Conservation (phyloP, 2,797 vertebrate species). For the Bradypus variegatus region DNA sequence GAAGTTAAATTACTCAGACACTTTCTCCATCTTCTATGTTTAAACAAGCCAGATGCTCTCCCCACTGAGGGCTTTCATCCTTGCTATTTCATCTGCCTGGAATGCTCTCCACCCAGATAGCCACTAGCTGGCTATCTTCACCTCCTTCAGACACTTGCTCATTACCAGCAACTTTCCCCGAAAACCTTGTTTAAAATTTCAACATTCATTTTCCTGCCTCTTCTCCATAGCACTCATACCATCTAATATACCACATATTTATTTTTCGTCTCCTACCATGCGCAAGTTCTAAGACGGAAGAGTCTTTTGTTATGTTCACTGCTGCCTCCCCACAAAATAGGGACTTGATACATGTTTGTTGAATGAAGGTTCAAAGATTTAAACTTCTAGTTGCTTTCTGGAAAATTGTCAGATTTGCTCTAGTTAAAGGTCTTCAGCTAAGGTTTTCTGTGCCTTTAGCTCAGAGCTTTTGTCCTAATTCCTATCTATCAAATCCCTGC, state of each 20-base stretch:
- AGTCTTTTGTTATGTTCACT: background rate
- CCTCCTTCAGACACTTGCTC: background rate
- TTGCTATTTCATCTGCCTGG: background rate
- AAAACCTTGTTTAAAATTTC: background rate
- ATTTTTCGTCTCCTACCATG: background rate
- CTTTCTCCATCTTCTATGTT: background rate
- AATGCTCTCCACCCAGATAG: background rate
- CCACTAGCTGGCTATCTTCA: no score
- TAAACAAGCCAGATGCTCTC: background rate
- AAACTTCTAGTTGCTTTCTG: background rate
- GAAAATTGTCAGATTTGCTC: background rate
- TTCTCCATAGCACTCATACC: background rate
- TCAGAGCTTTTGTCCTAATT: background rate
- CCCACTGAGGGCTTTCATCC: no score
- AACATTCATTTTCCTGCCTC: fast-evolving
- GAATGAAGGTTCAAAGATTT: background rate
- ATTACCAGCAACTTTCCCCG: background rate
- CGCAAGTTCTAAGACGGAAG: background rate
- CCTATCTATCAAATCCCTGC: background rate
- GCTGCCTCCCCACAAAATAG: background rate
- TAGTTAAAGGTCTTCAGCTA: background rate
- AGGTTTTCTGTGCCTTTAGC: background rate
- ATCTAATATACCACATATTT: background rate
- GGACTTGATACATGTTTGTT: background rate
- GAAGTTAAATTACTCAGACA: background rate